phyloP scores from a whole-genome alignment of 1,140 invertebrate species.

The Scylla paramamosain region DNA sequence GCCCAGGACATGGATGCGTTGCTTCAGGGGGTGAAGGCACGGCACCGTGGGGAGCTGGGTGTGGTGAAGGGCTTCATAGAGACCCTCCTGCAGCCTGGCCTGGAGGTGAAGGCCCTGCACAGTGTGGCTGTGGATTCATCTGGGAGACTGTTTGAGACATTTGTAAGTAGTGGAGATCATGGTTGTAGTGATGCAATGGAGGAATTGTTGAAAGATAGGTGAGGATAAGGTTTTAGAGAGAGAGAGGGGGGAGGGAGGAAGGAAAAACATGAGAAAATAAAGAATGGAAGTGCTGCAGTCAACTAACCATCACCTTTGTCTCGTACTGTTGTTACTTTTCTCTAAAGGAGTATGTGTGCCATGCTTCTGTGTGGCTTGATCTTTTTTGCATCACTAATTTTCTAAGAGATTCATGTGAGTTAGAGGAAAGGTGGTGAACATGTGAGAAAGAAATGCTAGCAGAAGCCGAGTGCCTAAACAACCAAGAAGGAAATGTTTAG shows the following conservation, averaged over 20 bases:
- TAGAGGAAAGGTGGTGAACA: too few species aligned
- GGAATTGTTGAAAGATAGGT: neutral
- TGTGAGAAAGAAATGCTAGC: too few species aligned
- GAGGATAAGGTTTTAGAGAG: neutral
- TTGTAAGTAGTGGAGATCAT: slow-evolving; percentile 54
- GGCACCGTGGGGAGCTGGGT: slow-evolving; percentile 57
- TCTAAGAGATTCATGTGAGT: too few species aligned
- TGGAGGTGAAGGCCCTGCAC: slow-evolving; percentile 55
- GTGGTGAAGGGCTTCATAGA: slow-evolving; percentile 50
- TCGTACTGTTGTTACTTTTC: too few species aligned
- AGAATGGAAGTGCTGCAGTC: too few species aligned
- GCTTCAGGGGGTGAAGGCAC: slow-evolving; percentile 35
- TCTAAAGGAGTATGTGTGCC: too few species aligned
- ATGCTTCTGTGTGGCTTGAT: too few species aligned
- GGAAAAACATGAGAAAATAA: too few species aligned
- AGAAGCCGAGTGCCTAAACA: too few species aligned
- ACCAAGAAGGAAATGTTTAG: too few species aligned
- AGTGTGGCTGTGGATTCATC: slow-evolving; percentile 26
- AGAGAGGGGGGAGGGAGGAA: neutral
- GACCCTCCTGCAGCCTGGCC: slow-evolving; percentile 38
- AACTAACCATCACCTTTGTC: too few species aligned
- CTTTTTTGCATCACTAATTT: too few species aligned
- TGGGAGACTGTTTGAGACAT: slow-evolving; percentile 55
- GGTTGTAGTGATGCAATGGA: neutral
- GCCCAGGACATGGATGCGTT: slow-evolving; percentile 44